Evolutionary conservation across 2,113 vertebrate species (phyloP).

Genomic region (Hemicordylus capensis): DNA sequence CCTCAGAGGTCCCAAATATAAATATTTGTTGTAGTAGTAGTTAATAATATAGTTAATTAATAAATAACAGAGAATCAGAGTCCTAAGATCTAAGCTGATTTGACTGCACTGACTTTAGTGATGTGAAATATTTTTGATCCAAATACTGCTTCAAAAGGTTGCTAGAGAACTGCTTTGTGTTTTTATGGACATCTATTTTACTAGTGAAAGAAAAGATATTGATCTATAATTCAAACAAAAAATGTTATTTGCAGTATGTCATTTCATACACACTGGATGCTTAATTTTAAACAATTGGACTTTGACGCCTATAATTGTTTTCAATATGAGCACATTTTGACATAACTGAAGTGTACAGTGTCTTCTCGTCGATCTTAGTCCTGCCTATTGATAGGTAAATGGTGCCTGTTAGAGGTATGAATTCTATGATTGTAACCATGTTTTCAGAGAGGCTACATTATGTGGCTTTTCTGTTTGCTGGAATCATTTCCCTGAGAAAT

Average conservation of each 20-base stretch:
- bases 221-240: too few relatives aligned
- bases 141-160: neutral
- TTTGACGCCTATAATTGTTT: neutral
- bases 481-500: neutral
- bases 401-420: neutral
- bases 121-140: neutral
- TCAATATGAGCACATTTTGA: neutral
- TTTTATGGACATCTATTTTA: neutral
- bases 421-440: neutral
- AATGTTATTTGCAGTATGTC: neutral
- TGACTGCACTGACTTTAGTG: neutral
- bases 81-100: neutral
- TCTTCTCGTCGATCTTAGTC: neutral
- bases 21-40: too few relatives aligned
- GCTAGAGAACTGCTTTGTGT: neutral
- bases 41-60: too few relatives aligned
- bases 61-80: neutral
- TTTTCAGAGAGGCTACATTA: neutral
- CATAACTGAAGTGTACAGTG: neutral
- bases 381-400: neutral
- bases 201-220: neutral
- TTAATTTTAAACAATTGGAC: neutral
- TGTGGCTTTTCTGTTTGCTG: slow-evolving; percentile 36
- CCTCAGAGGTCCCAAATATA: too few relatives aligned
- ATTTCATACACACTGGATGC: neutral